These are phyloP conservation scores for Epinotia demarniana DNA, from an alignment of 2,888 invertebrate species.

Conservation along the genomic window DNA sequence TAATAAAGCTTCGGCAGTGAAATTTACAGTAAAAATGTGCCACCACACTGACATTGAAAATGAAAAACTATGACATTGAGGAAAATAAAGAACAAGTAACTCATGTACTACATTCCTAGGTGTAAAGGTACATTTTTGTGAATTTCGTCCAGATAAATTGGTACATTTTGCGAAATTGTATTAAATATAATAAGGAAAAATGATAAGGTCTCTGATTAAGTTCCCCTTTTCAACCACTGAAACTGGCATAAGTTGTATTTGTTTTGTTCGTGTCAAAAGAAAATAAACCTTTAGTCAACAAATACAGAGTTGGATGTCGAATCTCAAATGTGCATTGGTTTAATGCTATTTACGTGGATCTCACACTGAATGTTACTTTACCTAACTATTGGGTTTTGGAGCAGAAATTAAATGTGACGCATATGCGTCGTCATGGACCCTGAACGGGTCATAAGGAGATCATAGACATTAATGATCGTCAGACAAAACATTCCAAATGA, in stretches of 20 bases:
- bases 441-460: neutral
- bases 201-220: no score
- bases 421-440: constrained; percentile 4
- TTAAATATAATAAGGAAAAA: no score
- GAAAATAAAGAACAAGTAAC: no score
- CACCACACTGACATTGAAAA: no score
- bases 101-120: no score
- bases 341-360: constrained; percentile 11
- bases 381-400: neutral
- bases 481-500: neutral
- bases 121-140: no score
- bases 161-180: no score
- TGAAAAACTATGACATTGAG: no score
- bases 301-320: neutral
- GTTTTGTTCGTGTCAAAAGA: neutral
- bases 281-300: neutral
- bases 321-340: constrained; percentile 8
- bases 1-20: no score
- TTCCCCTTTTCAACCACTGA: neutral
- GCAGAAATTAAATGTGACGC: neutral
- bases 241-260: neutral
- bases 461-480: neutral
- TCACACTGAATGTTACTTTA: constrained; percentile 10
- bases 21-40: no score
- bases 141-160: no score